Percentiles rank a stretch among this genome's conserved stretches.
Conservation (phyloP, 2,797 vertebrate genomes). For the Megaceryle alcyon region DNA sequence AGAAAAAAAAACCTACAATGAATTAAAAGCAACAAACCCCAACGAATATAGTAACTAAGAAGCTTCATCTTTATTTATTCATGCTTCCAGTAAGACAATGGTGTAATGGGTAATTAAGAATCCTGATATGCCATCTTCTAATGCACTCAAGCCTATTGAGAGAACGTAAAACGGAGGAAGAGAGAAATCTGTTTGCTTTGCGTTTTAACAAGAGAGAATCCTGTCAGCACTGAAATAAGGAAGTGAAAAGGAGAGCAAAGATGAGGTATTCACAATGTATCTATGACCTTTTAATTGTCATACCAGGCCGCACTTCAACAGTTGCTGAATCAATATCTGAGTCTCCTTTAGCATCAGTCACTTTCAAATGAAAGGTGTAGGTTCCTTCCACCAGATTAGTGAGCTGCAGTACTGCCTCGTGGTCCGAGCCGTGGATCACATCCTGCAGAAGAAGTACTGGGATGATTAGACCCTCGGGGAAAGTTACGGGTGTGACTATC, state of each 20-base stretch:
- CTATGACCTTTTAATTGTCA: conserved; percentile 64
- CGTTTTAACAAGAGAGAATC: not conserved
- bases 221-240: not conserved
- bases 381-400: conserved; percentile 91
- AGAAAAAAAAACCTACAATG: not conserved
- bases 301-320: conserved; percentile 92
- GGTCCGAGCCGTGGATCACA: conserved; percentile 84
- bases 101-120: not conserved
- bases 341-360: conserved; percentile 83
- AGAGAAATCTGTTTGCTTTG: not conserved
- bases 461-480: not conserved
- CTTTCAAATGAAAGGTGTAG: conserved; percentile 88
- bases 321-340: conserved; percentile 84
- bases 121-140: not conserved
- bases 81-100: not conserved
- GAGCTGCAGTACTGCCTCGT: conserved; percentile 82
- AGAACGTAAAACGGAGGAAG: not conserved
- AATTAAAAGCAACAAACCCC: not conserved
- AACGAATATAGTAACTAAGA: not conserved
- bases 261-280: conserved; percentile 24
- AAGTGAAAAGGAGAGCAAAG: conserved; percentile 1
- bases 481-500: not conserved
- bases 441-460: conserved; percentile 76
- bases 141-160: not conserved
- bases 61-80: not conserved